Evolutionary conservation across 2,797 vertebrate genomes (phyloP).

Genomic region (Cuniculus paca): DNA sequence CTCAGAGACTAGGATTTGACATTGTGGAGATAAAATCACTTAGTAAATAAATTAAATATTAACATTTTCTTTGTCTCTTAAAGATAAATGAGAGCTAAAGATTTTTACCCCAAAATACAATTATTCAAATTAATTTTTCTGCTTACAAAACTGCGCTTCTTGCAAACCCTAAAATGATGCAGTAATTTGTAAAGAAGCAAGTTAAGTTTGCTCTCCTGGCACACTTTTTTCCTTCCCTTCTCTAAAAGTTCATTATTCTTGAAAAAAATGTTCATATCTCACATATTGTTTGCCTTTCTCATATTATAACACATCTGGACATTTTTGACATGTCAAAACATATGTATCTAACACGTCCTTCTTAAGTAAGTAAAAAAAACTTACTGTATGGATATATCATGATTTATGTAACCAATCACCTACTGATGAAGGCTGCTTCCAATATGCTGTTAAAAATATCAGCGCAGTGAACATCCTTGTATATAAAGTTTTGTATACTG

Average conservation of each 20-base stretch:
- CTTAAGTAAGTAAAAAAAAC: constrained; percentile 15
- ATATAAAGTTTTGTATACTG: constrained; percentile 32
- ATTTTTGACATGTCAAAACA: constrained; percentile 32
- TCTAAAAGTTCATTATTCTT: not conserved
- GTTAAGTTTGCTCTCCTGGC: not conserved
- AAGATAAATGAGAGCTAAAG: constrained; percentile 48
- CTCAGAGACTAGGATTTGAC: constrained; percentile 34
- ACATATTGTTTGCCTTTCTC: not conserved
- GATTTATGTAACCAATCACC: constrained; percentile 40
- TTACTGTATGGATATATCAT: not conserved
- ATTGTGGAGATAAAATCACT: constrained; percentile 53
- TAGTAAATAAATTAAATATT: constrained; percentile 22
- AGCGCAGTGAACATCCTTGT: not conserved
- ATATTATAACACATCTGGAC: not conserved
- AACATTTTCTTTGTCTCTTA: constrained; percentile 52
- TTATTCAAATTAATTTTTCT: constrained; percentile 35
- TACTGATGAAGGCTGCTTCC: constrained; percentile 46
- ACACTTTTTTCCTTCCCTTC: not conserved
- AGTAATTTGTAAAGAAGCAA: not conserved
- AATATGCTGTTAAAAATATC: constrained; percentile 49
- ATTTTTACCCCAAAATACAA: not conserved
- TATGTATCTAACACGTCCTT: not conserved
- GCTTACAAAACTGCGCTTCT: constrained; percentile 52
- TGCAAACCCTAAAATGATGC: not conserved
- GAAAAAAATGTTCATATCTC: not conserved